Evolutionary conservation across 2,797 vertebrate species (phyloP).

Genomic region (Labroides dimidiatus): DNA sequence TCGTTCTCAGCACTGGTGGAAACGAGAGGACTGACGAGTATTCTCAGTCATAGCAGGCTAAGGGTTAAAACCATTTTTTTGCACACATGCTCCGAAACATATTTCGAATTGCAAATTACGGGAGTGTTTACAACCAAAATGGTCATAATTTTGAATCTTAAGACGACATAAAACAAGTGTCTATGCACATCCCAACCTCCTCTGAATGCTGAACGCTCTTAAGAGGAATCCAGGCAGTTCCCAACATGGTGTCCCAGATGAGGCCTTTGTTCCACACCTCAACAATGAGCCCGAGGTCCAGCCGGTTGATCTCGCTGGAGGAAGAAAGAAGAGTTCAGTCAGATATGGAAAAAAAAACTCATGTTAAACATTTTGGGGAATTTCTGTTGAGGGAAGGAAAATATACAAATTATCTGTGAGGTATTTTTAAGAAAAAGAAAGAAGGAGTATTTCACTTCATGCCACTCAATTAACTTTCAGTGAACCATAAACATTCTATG

Average conservation of each 20-base stretch:
- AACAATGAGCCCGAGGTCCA: slow-evolving; percentile 96
- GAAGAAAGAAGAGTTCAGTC: slow-evolving; percentile 3
- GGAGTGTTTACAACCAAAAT: too few relatives aligned
- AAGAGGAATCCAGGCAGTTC: slow-evolving; percentile 94
- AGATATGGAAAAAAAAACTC: too few relatives aligned
- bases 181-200: slow-evolving; percentile 83
- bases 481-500: slow-evolving; percentile 29
- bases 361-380: too few relatives aligned
- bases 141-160: too few relatives aligned
- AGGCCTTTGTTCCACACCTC: slow-evolving; percentile 99
- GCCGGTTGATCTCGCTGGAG: slow-evolving; percentile 93
- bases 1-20: too few relatives aligned
- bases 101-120: too few relatives aligned
- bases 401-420: slow-evolving; percentile 16
- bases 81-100: too few relatives aligned
- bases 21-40: too few relatives aligned
- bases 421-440: not conserved
- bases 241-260: slow-evolving; percentile 99
- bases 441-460: not conserved
- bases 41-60: too few relatives aligned
- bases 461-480: slow-evolving; percentile 17
- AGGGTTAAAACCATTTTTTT: too few relatives aligned
- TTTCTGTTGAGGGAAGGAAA: not conserved
- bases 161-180: not conserved
- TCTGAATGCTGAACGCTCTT: slow-evolving; percentile 92